These are phyloP conservation scores for Desoria tigrina DNA, from an alignment of 2,888 invertebrate species.

Conservation along the genomic window DNA sequence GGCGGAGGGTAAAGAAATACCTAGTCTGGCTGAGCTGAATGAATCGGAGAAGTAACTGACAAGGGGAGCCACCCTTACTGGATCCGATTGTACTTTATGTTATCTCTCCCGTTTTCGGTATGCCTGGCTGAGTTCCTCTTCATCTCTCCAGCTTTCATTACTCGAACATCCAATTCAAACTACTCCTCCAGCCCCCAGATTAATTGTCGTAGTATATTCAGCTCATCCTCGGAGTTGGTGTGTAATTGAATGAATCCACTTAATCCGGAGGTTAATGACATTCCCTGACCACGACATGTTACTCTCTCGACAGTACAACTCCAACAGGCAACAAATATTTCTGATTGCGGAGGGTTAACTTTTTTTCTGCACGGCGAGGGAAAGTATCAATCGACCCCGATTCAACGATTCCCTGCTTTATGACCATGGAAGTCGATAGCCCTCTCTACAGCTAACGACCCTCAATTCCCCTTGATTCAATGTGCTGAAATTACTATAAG, in stretches of 20 bases:
- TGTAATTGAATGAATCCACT: constrained; percentile 10
- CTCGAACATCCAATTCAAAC: neutral
- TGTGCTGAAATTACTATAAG: no score
- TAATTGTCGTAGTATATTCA: constrained; percentile 5
- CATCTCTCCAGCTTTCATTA: neutral
- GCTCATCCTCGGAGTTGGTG: neutral
- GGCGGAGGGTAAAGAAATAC: neutral
- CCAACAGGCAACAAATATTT: no score
- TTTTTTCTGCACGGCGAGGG: no score
- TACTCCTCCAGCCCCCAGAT: neutral
- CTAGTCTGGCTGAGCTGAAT: constrained; percentile 2
- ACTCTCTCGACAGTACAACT: no score
- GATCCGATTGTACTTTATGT: neutral
- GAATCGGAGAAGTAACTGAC: neutral
- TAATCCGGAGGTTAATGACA: constrained; percentile 5
- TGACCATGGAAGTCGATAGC: no score
- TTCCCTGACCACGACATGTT: constrained; percentile 1
- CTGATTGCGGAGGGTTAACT: no score
- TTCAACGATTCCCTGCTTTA: no score
- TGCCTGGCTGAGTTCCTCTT: constrained; percentile 3
- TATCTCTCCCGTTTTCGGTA: constrained; percentile 1
- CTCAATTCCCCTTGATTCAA: constrained; percentile 40
- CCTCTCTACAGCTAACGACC: constrained; percentile 45
- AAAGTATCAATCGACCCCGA: no score
- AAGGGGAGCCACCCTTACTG: constrained; percentile 1